A percentile compares a stretch with the other conserved stretches of the same genome.
phyloP scores from a whole-genome alignment of 2,113 vertebrate species.

The Ceratotherium simum region DNA sequence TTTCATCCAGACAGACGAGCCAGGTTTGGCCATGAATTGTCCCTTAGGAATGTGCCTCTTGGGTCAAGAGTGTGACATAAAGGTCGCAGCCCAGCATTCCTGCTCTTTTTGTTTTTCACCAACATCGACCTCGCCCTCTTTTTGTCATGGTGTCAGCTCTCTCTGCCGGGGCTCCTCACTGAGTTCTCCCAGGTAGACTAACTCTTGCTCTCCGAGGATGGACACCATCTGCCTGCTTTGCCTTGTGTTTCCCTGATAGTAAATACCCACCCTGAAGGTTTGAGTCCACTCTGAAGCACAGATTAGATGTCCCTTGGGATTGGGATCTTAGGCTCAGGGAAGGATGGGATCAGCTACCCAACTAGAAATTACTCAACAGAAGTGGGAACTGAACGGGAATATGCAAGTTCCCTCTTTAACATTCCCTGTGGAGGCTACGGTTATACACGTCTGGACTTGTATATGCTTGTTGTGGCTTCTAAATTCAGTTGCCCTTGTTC shows the following conservation, averaged over 20 bases:
- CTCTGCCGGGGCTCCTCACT: neutral
- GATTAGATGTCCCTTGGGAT: neutral
- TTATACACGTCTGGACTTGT: conserved; percentile 15
- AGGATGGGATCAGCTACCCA: neutral
- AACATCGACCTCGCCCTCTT: neutral
- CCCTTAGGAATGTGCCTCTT: conserved; percentile 40
- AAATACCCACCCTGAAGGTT: neutral
- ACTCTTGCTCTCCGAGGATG: neutral
- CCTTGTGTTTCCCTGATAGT: conserved; percentile 34
- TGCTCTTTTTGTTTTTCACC: conserved; percentile 3
- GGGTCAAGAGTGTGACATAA: conserved; percentile 35
- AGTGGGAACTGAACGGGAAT: neutral
- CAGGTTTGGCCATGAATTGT: neutral
- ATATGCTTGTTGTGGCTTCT: neutral
- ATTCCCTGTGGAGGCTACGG: neutral
- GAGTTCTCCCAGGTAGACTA: conserved; percentile 43
- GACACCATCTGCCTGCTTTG: neutral
- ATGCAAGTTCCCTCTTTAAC: neutral
- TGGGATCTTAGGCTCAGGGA: neutral
- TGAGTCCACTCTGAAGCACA: neutral
- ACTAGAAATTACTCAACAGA: neutral
- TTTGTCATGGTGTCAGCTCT: neutral
- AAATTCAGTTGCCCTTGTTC: conserved; percentile 25
- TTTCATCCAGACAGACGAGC: neutral
- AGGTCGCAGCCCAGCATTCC: neutral